A percentile compares a stretch with the other conserved stretches of the same genome.
phyloP scores from a whole-genome alignment of 2,113 vertebrate genomes.

The Tachysurus vachellii region DNA sequence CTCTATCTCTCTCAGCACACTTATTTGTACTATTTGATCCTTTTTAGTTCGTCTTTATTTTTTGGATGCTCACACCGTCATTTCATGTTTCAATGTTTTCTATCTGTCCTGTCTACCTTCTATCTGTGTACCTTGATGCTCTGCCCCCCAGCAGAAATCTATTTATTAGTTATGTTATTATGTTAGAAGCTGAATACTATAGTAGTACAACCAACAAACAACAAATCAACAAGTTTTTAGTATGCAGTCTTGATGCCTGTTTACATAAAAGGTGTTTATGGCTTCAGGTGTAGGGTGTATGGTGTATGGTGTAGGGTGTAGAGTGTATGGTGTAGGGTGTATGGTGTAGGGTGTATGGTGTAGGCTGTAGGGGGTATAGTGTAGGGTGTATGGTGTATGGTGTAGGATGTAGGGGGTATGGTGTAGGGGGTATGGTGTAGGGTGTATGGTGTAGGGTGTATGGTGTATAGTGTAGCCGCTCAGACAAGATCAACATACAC shows the following conservation, averaged over 20 bases:
- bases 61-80: background rate
- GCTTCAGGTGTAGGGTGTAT: background rate
- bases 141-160: background rate
- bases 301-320: too few relatives aligned
- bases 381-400: too few relatives aligned
- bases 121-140: background rate
- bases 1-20: constrained; percentile 12
- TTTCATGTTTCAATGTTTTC: background rate
- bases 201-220: background rate
- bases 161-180: background rate
- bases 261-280: background rate
- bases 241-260: background rate
- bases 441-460: too few relatives aligned
- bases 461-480: too few relatives aligned
- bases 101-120: too few relatives aligned
- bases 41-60: background rate
- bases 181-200: background rate
- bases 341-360: too few relatives aligned
- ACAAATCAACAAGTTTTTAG: background rate
- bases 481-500: background rate
- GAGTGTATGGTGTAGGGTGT: too few relatives aligned
- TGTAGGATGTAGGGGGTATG: too few relatives aligned
- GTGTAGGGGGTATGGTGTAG: too few relatives aligned
- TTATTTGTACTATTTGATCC: background rate
- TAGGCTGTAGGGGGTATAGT: too few relatives aligned